Evolutionary conservation across 2,888 invertebrate species (phyloP), one percentile per base, ranked within the genome.

Genomic region (Diarsia rubi): DNA sequence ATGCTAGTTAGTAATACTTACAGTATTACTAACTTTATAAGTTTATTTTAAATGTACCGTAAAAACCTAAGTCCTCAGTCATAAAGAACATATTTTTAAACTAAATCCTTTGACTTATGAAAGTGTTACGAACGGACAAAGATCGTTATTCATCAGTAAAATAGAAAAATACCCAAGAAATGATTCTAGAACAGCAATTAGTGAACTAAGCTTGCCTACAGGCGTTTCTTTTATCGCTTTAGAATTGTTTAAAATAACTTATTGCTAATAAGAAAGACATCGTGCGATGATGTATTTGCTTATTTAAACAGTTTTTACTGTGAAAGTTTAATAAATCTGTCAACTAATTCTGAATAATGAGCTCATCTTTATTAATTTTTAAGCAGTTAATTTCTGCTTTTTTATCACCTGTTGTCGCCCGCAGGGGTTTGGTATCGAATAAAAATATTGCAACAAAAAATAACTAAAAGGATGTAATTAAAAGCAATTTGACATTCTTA

Each of bases 331-430:
- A 82, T 84, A 82, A 84, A 82, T 82, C 82, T 82, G 85, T 73
- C 84, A 70, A 65, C 82, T 81, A 81, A 82, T 82, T 66, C 73
- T 80, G n/a, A 86, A 75, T 85, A 84, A 86, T 75, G 76, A 81
- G 66, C 78, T 60, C 16, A 79, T 85, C 74, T 76, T 84, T 84
- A 84, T 82, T 80, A 69, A 72, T 84, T 72, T 83, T 83, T 70
- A 80, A 82, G 66, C 57, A 24, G 63, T 79, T 78, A 49, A 54
- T 68, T 83, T 52, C 59, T 59, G 49, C 1, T 62, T 72, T 65
- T 79, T 83, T 83, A 67, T 78, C 27, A 45, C 44, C 31, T 0
- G 1, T 14, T 16, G 6, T 42, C 37, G 68, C 79, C 57, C 9
- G 27, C 14, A 49, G 73, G 44, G 57, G 24, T 67, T 67, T 52